Conservation (phyloP, 2,888 invertebrate genomes). For the Drosophila cracens region DNA sequence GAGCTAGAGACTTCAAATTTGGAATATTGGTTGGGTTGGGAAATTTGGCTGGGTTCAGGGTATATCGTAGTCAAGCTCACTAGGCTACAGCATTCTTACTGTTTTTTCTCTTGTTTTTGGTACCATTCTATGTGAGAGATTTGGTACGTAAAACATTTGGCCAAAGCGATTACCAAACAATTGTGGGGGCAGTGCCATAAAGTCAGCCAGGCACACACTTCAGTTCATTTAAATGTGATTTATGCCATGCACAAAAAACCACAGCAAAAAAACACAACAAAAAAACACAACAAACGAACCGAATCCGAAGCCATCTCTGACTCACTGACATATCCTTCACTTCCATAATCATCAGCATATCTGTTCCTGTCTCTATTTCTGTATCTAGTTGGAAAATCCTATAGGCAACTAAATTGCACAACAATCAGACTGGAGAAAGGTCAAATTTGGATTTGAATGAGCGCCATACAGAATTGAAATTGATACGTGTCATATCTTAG, state of each 20-base stretch:
- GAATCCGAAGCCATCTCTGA: slow-evolving; percentile 1
- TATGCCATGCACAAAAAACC: slow-evolving; percentile 42
- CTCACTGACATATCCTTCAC: slow-evolving; percentile 47
- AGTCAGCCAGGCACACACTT: slow-evolving; percentile 55
- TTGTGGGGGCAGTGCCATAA: slow-evolving; percentile 48
- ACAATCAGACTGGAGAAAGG: not conserved
- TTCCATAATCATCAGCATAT: slow-evolving; percentile 30
- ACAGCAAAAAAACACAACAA: not conserved
- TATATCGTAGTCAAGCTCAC: not conserved
- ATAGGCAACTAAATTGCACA: slow-evolving; percentile 34
- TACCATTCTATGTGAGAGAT: not conserved
- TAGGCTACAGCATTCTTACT: not conserved
- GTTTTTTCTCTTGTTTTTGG: not conserved
- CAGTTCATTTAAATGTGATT: slow-evolving; percentile 71
- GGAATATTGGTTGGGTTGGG: not conserved
- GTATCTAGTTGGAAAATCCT: slow-evolving; percentile 7
- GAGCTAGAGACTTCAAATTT: too few species aligned
- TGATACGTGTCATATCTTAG: not conserved
- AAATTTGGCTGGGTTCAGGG: not conserved
- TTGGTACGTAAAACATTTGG: slow-evolving; percentile 57
- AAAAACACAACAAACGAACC: slow-evolving; percentile 4
- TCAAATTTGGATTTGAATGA: not conserved
- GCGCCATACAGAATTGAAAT: not conserved
- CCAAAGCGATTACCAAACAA: slow-evolving; percentile 68
- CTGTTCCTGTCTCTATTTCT: not conserved